phyloP scores from a whole-genome alignment of 1,140 invertebrate species.

The Fopius arisanus region DNA sequence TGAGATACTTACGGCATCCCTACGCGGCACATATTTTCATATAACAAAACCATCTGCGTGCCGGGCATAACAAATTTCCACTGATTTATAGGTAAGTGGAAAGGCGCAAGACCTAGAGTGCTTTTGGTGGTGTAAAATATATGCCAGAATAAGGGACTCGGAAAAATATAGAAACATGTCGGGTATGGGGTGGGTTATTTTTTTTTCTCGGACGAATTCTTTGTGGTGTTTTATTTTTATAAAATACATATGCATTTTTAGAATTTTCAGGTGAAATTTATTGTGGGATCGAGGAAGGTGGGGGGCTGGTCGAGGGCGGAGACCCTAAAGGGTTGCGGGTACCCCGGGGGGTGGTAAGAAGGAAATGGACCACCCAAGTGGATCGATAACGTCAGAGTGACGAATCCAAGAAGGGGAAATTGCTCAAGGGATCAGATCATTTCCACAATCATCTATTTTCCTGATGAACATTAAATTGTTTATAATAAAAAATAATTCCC shows the following conservation, averaged over 20 bases:
- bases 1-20: slow-evolving; percentile 64
- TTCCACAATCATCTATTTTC: no score
- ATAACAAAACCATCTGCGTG: slow-evolving; percentile 68
- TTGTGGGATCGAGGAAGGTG: neutral
- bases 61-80: slow-evolving; percentile 65
- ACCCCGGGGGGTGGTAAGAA: slow-evolving; percentile 30
- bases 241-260: neutral
- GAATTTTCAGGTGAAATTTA: neutral
- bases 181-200: no score
- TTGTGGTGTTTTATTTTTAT: neutral
- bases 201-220: neutral
- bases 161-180: slow-evolving; percentile 9
- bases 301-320: slow-evolving; percentile 17
- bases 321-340: slow-evolving; percentile 46
- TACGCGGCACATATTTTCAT: slow-evolving; percentile 66
- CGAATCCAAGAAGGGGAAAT: slow-evolving; percentile 26
- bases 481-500: no score
- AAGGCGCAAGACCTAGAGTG: slow-evolving; percentile 33
- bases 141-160: slow-evolving; percentile 5
- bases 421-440: neutral
- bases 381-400: slow-evolving; percentile 55
- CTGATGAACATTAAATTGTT: no score
- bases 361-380: slow-evolving; percentile 40
- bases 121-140: slow-evolving; percentile 12
- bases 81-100: slow-evolving; percentile 63